Conservation (phyloP, 2,113 vertebrate genomes). For the Rhinoderma darwinii region DNA sequence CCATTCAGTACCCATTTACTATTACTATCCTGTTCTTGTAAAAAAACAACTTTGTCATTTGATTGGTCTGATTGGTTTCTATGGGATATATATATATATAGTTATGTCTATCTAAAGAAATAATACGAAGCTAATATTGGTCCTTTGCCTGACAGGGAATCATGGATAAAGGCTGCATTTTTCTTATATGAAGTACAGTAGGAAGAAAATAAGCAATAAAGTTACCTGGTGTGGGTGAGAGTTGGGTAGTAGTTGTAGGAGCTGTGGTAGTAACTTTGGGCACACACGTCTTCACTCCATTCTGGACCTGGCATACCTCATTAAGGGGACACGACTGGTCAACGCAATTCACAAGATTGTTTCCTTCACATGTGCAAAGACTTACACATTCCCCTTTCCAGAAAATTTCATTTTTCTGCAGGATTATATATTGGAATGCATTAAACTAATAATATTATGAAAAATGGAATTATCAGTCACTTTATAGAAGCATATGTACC, state of each 20-base stretch:
- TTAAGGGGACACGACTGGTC: constrained; percentile 65
- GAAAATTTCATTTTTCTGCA: constrained; percentile 73
- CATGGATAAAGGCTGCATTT: neutral
- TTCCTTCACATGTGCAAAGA: constrained; percentile 56
- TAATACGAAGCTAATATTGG: too few relatives aligned
- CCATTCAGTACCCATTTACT: too few relatives aligned
- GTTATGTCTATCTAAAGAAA: too few relatives aligned
- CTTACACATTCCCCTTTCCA: constrained; percentile 71
- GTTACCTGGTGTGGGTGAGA: neutral
- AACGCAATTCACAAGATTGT: constrained; percentile 67
- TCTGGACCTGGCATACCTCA: constrained; percentile 75
- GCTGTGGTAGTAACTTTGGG: constrained; percentile 64
- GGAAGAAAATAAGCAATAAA: neutral
- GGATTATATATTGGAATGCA: neutral
- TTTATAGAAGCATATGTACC: neutral
- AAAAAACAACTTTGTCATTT: too few relatives aligned
- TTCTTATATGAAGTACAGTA: too few relatives aligned
- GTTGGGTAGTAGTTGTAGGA: neutral
- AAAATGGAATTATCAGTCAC: neutral
- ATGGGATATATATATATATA: too few relatives aligned
- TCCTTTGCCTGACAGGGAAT: too few relatives aligned
- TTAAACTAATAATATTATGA: too few relatives aligned
- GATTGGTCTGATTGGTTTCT: too few relatives aligned
- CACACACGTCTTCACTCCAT: constrained; percentile 74
- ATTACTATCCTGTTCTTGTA: too few relatives aligned